Evolutionary conservation across 2,113 vertebrate species (phyloP).

Genomic region (Triplophysa dalaica): DNA sequence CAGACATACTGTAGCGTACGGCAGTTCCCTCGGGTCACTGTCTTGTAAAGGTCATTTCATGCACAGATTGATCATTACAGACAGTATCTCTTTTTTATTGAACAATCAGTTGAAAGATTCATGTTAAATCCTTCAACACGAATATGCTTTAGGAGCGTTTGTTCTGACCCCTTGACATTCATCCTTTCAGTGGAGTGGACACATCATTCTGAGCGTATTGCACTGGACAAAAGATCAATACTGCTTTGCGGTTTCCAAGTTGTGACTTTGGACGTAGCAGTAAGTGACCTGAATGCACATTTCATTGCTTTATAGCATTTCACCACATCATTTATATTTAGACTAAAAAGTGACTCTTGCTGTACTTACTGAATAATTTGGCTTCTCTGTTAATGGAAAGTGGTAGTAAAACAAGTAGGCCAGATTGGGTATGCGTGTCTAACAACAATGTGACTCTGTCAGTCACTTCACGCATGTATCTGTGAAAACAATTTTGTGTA

Average conservation of each 20-base stretch:
- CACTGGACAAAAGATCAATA: slow-evolving; percentile 3
- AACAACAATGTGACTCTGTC: too few species aligned
- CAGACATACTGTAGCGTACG: background rate
- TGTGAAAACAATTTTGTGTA: too few species aligned
- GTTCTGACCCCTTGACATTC: slow-evolving; percentile 18
- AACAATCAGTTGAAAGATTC: background rate
- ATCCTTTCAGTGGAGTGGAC: background rate
- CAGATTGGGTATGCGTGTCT: too few species aligned
- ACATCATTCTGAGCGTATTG: background rate
- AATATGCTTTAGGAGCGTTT: slow-evolving; percentile 4
- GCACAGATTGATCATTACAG: background rate
- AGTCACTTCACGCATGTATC: too few species aligned
- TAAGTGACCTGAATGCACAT: slow-evolving; percentile 1
- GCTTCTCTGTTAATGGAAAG: slow-evolving; percentile 17
- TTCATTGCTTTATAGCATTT: slow-evolving; percentile 14
- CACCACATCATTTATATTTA: slow-evolving; percentile 28
- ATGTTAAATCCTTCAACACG: background rate
- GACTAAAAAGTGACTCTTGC: slow-evolving; percentile 47
- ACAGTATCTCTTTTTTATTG: slow-evolving; percentile 7
- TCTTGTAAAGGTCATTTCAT: slow-evolving; percentile 30
- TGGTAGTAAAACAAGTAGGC: too few species aligned
- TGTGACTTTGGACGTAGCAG: background rate
- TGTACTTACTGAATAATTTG: slow-evolving; percentile 57
- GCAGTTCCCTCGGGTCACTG: background rate
- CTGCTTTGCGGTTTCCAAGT: background rate